A percentile compares a stretch with the other conserved stretches of the same genome.
Conservation (phyloP, 2,888 invertebrate genomes). For the Lasioglossum zephyrum region DNA sequence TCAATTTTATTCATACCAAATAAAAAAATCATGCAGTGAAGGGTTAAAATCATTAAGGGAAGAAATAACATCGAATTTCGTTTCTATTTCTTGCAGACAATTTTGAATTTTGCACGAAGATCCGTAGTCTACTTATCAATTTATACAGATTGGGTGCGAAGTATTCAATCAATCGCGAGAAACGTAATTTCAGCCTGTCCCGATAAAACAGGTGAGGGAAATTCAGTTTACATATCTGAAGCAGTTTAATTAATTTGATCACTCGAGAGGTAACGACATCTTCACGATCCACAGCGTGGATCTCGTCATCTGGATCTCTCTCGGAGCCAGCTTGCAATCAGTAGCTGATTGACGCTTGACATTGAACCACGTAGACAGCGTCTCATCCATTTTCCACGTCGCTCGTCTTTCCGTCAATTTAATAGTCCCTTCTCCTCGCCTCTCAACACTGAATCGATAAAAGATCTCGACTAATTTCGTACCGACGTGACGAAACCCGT, state of each 20-base stretch:
- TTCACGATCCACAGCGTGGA: constrained; percentile 7
- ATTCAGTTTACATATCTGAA: constrained; percentile 1
- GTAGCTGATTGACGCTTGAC: constrained; percentile 59
- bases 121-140: too few relatives aligned
- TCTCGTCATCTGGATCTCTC: constrained; percentile 18
- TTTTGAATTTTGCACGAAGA: too few relatives aligned
- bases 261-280: constrained; percentile 12
- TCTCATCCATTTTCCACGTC: constrained; percentile 52
- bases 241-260: constrained; percentile 53
- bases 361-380: constrained; percentile 47
- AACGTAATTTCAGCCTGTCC: neutral
- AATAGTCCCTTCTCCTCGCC: constrained; percentile 27
- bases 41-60: too few relatives aligned
- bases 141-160: neutral
- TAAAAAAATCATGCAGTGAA: too few relatives aligned
- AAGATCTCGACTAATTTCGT: constrained; percentile 52
- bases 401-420: constrained; percentile 51
- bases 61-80: too few relatives aligned
- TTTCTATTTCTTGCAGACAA: too few relatives aligned
- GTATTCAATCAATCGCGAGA: neutral
- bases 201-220: neutral
- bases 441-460: constrained; percentile 48
- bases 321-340: constrained; percentile 25
- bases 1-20: too few relatives aligned
- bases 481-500: neutral